Base-by-base conservation (phyloP, 2,888 invertebrate species). In the Parochlus steinenii region DNA sequence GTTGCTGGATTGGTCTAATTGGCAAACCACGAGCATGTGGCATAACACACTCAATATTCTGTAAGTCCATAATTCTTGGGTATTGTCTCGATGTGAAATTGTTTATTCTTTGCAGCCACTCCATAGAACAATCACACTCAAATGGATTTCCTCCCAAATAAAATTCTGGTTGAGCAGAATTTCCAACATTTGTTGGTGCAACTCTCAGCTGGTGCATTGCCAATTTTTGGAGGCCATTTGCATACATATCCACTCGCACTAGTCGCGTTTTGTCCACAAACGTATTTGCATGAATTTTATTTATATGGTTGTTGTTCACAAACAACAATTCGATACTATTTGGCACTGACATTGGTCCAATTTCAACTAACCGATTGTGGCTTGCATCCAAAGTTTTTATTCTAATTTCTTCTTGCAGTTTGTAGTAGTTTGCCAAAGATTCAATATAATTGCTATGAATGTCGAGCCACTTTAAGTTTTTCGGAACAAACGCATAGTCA, bases 71-170 rank as follows among this genome's bases (percentile, higher is more conserved):
- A 47, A 90, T 77, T 40, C 75, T 70, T 34, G 90, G 86, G 53
- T 87, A 81, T 54, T 85, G 85, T 33, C 82, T 66, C 47, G 77
- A 71, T 42, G 81, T 81, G 68, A 82, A 74, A 57, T 81, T 82
- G 58, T 87, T 87, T 57, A 87, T 78, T 38, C 80, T 70, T 45
- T 86, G 86, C 48, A 90, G 62, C 92, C 92, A 93, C 56, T 89
- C 89, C 86, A 92, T 86, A 42, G 80, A 77, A 62, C 93, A 92
- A 54, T 90, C 87, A 62, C 92, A 93, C 48, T 82, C 76, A 61
- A 92, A 86, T 10, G 92, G 90, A 59, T 93, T 93, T 31, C 83
- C 85, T 42, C 85, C 87, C 45, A 92, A 67, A 56, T 85, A 87
- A 57, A 92, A 82, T 55, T 89, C 85, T 1, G 89, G 86, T 44